phyloP scores from a whole-genome alignment of 2,888 invertebrate genomes.

The Aphelenchoides bicaudatus region DNA sequence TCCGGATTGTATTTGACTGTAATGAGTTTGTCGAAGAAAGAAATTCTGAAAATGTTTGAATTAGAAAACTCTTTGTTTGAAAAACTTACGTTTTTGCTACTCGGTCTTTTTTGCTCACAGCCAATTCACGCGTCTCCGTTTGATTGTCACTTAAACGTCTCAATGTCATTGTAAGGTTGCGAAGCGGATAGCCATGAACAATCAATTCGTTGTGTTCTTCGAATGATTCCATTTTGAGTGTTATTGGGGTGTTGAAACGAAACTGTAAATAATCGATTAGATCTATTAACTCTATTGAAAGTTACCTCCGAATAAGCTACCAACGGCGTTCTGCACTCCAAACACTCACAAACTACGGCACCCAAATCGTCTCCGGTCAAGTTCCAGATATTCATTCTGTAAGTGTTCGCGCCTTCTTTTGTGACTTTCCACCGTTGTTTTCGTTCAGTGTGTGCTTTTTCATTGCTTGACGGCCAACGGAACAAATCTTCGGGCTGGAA shows the following conservation, averaged over 20 bases:
- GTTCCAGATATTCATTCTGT: slow-evolving; percentile 32
- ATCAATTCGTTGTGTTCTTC: slow-evolving; percentile 24
- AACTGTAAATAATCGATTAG: slow-evolving; percentile 18
- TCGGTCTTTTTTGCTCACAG: background rate
- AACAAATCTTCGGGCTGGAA: slow-evolving; percentile 4
- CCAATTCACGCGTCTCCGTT: slow-evolving; percentile 21
- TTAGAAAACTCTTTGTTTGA: slow-evolving; percentile 10
- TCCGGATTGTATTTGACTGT: slow-evolving; percentile 25
- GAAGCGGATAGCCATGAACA: slow-evolving; percentile 45
- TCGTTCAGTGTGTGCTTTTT: slow-evolving; percentile 1
- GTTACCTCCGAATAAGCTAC: slow-evolving; percentile 28
- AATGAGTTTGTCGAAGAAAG: slow-evolving; percentile 37
- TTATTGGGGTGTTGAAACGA: slow-evolving; percentile 17
- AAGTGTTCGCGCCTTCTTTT: background rate
- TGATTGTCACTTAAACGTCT: slow-evolving; percentile 30
- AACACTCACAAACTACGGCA: slow-evolving; percentile 42
- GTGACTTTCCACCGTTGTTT: background rate
- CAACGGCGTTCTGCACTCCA: slow-evolving; percentile 39
- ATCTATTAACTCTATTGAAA: background rate
- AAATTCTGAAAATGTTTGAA: slow-evolving; percentile 20
- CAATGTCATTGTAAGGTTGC: slow-evolving; percentile 37
- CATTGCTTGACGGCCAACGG: slow-evolving; percentile 8
- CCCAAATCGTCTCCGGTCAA: slow-evolving; percentile 42
- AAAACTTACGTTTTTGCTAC: slow-evolving; percentile 12
- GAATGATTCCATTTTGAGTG: background rate